Conservation (phyloP, 1,140 invertebrate species). For the Drosophila bocki region DNA sequence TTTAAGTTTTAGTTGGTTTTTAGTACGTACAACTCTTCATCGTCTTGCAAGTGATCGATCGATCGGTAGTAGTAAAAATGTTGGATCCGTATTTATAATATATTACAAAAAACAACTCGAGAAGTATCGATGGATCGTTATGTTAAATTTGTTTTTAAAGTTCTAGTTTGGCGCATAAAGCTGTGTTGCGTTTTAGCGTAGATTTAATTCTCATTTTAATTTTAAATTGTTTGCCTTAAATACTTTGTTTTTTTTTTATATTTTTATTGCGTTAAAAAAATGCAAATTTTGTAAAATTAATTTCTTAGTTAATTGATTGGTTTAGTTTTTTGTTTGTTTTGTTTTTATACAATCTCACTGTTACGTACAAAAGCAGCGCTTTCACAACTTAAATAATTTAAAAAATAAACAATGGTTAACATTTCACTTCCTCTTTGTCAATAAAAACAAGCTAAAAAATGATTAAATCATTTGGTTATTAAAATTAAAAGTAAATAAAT, state of each 20-base stretch:
- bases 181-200: conserved; percentile 80
- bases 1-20: conserved; percentile 68
- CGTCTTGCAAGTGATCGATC: conserved; percentile 51
- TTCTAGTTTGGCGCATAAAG: conserved; percentile 83
- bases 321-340: conserved; percentile 29
- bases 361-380: conserved; percentile 65
- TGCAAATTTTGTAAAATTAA: conserved; percentile 60
- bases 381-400: conserved; percentile 75
- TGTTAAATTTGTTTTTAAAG: conserved; percentile 71
- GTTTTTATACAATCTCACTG: conserved; percentile 62
- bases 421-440: conserved; percentile 51
- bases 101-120: conserved; percentile 77
- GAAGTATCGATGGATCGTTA: conserved; percentile 50
- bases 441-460: conserved; percentile 71
- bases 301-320: conserved; percentile 45
- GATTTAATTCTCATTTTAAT: conserved; percentile 60
- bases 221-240: conserved; percentile 56
- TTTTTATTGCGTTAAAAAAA: conserved; percentile 71
- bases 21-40: conserved; percentile 67
- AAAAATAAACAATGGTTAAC: conserved; percentile 72
- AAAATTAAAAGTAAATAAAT: conserved; percentile 68
- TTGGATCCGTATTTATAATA: conserved; percentile 61
- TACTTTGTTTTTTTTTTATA: conserved; percentile 47
- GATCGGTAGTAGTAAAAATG: conserved; percentile 52
- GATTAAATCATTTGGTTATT: conserved; percentile 70